A percentile compares a stretch with the other conserved stretches of the same genome.
Evolutionary conservation across 2,113 vertebrate genomes (phyloP).

Genomic region (Eptesicus fuscus): DNA sequence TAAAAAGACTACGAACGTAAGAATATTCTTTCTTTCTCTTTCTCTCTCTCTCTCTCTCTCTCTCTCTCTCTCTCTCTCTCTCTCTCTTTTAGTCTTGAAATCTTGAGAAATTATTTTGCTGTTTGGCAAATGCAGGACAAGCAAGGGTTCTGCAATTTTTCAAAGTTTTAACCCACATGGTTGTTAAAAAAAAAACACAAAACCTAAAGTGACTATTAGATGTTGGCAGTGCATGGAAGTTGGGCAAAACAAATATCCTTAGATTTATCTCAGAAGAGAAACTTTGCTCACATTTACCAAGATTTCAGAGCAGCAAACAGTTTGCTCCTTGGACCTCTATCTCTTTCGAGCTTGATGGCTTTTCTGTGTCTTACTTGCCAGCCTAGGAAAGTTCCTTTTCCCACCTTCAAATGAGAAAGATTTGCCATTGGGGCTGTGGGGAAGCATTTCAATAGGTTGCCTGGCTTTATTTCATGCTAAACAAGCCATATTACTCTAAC

Average conservation of each 20-base stretch:
- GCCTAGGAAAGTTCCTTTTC: not conserved
- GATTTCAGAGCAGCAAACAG: not conserved
- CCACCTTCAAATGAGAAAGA: not conserved
- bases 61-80: not conserved
- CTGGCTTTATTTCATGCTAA: not conserved
- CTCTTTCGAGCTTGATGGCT: not conserved
- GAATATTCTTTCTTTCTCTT: not conserved
- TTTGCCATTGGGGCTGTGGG: not conserved
- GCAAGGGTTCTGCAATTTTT: not conserved
- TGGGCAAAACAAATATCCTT: not conserved
- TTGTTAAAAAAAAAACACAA: not conserved
- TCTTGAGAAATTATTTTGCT: not conserved
- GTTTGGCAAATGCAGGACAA: not conserved
- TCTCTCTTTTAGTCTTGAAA: constrained; percentile 1
- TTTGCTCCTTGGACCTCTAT: not conserved
- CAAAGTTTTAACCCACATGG: not conserved
- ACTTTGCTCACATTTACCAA: not conserved
- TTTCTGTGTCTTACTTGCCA: not conserved
- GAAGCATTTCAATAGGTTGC: not conserved
- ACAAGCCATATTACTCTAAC: not conserved
- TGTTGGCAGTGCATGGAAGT: not conserved
- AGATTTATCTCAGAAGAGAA: not conserved
- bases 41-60: not conserved
- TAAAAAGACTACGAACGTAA: not conserved
- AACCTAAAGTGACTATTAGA: not conserved